These are phyloP conservation scores for Ia io DNA, from an alignment of 2,113 vertebrate species.

Conservation along the genomic window DNA sequence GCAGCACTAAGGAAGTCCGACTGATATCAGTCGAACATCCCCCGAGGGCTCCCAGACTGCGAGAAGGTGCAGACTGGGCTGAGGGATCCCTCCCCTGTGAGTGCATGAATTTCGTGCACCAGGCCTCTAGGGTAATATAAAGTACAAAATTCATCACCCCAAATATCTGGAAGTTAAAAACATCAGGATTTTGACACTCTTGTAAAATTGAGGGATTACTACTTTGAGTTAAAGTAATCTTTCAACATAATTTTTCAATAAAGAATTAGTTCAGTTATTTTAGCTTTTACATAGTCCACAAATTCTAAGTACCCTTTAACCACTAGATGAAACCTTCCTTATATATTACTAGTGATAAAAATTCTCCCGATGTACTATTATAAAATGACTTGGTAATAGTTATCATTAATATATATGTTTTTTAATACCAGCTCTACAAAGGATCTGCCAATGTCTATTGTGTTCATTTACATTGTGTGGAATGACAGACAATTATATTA, in stretches of 20 bases:
- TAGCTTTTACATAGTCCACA: neutral
- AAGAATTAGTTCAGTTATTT: neutral
- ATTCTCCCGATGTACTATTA: neutral
- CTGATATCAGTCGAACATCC: too few species aligned
- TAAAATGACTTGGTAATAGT: neutral
- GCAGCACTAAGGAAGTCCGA: too few species aligned
- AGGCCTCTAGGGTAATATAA: neutral
- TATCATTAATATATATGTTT: neutral
- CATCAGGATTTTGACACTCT: neutral
- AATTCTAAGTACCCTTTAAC: neutral
- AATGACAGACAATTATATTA: neutral
- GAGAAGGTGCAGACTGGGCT: too few species aligned
- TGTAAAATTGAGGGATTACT: neutral
- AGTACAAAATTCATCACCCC: neutral
- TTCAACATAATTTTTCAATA: neutral
- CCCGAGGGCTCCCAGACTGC: too few species aligned
- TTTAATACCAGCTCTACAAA: neutral
- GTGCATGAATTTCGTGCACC: too few species aligned
- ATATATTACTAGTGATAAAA: neutral
- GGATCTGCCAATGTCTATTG: neutral
- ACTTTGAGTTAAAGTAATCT: neutral
- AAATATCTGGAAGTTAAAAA: neutral
- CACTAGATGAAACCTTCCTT: neutral
- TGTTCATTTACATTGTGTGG: neutral
- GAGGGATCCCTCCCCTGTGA: too few species aligned